These are phyloP conservation scores for Vicugna pacos DNA, from an alignment of 2,113 vertebrate species.

Conservation along the genomic window DNA sequence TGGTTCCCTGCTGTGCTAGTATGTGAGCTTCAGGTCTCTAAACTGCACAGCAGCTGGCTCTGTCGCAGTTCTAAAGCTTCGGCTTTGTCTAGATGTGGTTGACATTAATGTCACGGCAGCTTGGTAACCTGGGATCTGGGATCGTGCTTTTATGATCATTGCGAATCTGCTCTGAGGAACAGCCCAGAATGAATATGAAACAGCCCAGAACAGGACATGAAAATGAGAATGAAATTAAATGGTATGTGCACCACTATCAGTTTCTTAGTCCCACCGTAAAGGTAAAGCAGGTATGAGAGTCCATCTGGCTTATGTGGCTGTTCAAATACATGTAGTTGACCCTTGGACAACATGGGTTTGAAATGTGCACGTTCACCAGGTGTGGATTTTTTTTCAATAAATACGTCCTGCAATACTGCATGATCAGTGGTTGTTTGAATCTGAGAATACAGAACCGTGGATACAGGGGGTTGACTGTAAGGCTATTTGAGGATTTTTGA, in stretches of 20 bases:
- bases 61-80: background rate
- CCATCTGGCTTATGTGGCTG: background rate
- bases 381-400: background rate
- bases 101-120: background rate
- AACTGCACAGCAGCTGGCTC: background rate
- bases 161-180: background rate
- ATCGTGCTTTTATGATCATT: fast-evolving
- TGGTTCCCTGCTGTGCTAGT: fast-evolving
- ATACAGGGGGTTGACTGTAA: background rate
- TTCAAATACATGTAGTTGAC: background rate
- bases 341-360: background rate
- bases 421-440: background rate
- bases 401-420: background rate
- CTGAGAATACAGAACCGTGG: background rate
- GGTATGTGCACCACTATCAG: fast-evolving
- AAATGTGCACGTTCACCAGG: background rate
- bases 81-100: background rate
- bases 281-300: background rate
- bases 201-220: too few relatives aligned
- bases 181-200: fast-evolving
- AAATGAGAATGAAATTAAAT: too few relatives aligned
- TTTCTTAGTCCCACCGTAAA: background rate
- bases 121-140: background rate
- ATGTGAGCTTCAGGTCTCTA: background rate
- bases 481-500: background rate